A percentile compares a stretch with the other conserved stretches of the same genome.
Conservation (phyloP, 2,113 vertebrate genomes). For the Tyrannus savana region DNA sequence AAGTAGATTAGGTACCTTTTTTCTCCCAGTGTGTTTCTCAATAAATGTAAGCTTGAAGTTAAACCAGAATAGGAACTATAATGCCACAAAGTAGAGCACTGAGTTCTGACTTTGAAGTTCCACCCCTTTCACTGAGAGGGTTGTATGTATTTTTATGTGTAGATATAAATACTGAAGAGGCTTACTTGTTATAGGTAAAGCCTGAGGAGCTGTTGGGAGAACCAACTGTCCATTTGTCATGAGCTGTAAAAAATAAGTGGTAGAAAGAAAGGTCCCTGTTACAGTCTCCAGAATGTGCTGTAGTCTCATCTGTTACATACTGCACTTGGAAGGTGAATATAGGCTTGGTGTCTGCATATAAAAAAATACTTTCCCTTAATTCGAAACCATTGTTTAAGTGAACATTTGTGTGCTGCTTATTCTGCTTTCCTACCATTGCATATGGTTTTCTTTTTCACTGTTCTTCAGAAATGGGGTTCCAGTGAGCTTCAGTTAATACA, state of each 20-base stretch:
- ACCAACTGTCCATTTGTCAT: background rate
- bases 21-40: background rate
- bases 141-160: background rate
- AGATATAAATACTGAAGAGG: background rate
- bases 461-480: background rate
- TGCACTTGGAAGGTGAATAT: background rate
- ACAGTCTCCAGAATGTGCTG: background rate
- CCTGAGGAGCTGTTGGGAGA: background rate
- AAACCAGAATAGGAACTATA: background rate
- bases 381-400: background rate
- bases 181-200: background rate
- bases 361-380: background rate
- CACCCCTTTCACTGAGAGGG: background rate
- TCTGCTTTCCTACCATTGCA: background rate
- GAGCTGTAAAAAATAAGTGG: background rate
- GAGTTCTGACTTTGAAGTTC: background rate
- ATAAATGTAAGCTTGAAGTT: background rate
- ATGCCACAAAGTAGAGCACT: background rate
- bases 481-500: background rate
- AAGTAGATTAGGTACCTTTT: background rate
- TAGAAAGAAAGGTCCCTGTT: background rate
- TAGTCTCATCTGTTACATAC: background rate
- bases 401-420: background rate
- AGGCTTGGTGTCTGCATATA: background rate
- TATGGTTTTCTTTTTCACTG: background rate